Evolutionary conservation across 2,797 vertebrate species (phyloP).

Genomic region (Moxostoma hubbsi): DNA sequence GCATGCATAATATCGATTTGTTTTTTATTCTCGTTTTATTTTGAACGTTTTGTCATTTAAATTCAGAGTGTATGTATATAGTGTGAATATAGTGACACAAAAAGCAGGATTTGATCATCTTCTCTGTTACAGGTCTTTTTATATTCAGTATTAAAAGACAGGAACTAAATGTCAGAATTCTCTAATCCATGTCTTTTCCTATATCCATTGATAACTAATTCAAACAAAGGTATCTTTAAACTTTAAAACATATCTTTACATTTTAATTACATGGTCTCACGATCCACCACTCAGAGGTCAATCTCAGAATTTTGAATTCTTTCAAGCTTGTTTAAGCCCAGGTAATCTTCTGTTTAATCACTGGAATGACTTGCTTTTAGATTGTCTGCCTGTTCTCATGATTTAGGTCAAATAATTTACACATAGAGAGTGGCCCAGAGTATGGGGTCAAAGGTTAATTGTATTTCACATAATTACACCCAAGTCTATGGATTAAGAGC

Average conservation of each 20-base stretch:
- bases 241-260: conserved; percentile 12
- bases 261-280: neutral
- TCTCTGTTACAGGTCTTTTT: neutral
- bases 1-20: neutral
- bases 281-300: neutral
- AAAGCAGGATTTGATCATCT: neutral
- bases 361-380: neutral
- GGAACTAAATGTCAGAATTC: neutral
- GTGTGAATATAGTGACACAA: no score
- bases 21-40: neutral
- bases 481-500: conserved; percentile 62
- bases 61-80: neutral
- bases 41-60: neutral
- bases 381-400: neutral
- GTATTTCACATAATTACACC: conserved; percentile 71
- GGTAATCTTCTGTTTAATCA: conserved; percentile 2
- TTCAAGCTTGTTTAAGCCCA: neutral
- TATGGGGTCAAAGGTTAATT: conserved; percentile 73
- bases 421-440: conserved; percentile 13
- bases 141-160: neutral
- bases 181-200: neutral
- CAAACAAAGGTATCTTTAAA: conserved; percentile 12
- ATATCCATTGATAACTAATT: conserved; percentile 9
- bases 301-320: neutral
- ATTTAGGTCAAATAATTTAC: conserved; percentile 33